Evolutionary conservation across 30 jellyfish, hydroid and myxozoan genomes (phyloP).

Genomic region (Aurelia sp.): DNA sequence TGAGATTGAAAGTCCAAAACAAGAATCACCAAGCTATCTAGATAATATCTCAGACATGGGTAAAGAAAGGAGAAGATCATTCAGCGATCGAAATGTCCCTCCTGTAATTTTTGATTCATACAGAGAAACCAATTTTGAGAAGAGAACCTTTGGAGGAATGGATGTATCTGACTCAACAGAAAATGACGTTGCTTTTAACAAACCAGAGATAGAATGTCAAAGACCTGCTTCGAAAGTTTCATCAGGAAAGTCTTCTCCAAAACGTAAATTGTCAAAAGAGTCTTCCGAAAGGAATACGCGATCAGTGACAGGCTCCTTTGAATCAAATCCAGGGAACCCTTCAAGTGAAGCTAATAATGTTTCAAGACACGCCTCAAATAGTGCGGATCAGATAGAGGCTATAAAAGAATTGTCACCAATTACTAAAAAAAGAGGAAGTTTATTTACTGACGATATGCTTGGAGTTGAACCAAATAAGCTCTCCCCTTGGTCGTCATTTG

Average conservation of each 20-base stretch:
- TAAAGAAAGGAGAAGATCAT: slow-evolving; percentile 35
- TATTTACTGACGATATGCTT: slow-evolving; percentile 2
- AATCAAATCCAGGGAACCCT: no score
- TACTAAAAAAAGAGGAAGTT: not conserved
- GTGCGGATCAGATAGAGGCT: no score
- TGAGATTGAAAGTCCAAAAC: no score
- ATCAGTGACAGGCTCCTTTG: not conserved
- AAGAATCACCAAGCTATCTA: no score
- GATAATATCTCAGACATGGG: slow-evolving; percentile 34
- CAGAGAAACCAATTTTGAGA: not conserved
- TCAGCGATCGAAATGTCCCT: slow-evolving; percentile 26
- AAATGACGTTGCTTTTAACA: not conserved
- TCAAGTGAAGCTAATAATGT: no score
- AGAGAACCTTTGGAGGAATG: not conserved
- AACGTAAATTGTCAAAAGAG: not conserved
- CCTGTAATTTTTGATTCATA: not conserved
- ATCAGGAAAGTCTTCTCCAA: not conserved
- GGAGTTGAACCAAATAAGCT: slow-evolving; percentile 12
- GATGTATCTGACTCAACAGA: not conserved
- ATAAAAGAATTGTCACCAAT: not conserved
- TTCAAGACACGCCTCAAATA: no score
- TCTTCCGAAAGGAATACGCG: not conserved
- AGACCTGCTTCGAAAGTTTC: not conserved
- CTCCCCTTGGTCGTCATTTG: slow-evolving; percentile 40
- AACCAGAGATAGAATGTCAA: not conserved